phyloP scores from a whole-genome alignment of 2,797 vertebrate genomes.

The Craterocephalus amniculus region DNA sequence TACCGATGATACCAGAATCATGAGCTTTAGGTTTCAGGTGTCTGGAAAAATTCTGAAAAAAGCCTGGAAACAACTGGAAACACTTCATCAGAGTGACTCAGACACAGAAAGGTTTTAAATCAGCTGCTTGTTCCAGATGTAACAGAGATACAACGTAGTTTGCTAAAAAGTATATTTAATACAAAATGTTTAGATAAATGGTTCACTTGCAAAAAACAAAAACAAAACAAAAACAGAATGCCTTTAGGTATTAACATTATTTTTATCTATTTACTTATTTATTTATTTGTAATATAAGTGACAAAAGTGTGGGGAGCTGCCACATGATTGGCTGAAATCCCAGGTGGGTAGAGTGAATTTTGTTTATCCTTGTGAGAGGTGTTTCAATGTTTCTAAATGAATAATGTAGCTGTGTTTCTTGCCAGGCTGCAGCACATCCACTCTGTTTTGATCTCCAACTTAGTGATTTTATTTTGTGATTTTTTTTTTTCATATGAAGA shows the following conservation, averaged over 20 bases:
- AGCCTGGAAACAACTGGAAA: constrained; percentile 57
- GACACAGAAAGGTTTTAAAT: constrained; percentile 20
- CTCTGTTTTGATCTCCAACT: too few relatives aligned
- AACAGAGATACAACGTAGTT: constrained; percentile 14
- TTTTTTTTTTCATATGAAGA: too few relatives aligned
- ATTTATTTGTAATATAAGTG: too few relatives aligned
- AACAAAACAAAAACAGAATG: too few relatives aligned
- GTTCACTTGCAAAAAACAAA: neutral
- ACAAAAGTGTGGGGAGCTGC: neutral
- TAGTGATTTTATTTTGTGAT: too few relatives aligned
- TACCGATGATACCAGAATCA: constrained; percentile 59
- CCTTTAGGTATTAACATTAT: too few relatives aligned
- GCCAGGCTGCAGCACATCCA: too few relatives aligned
- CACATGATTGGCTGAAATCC: neutral
- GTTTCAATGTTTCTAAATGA: neutral
- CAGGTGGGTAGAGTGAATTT: neutral
- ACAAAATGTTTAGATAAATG: constrained; percentile 13
- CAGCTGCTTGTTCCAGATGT: constrained; percentile 39
- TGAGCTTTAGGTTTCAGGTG: constrained; percentile 46
- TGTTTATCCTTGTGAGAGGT: neutral
- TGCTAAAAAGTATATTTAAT: neutral
- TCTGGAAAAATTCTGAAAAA: constrained; percentile 42
- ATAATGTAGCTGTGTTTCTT: neutral
- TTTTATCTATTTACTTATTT: neutral
- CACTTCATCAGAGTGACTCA: constrained; percentile 46